Evolutionary conservation across 2,888 invertebrate species (phyloP).

Genomic region (Bellardia bayeri): DNA sequence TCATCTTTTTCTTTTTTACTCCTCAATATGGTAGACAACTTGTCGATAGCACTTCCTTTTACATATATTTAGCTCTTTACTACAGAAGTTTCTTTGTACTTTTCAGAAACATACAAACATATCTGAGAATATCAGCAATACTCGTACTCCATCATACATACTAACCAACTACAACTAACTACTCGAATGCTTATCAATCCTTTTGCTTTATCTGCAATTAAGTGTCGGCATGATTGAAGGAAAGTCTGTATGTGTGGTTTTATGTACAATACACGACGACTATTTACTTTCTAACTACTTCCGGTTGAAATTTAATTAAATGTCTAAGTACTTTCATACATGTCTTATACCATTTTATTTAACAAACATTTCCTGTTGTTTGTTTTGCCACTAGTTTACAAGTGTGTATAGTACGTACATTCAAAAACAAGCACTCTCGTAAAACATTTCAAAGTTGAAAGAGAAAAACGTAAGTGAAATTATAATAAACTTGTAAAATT

Average conservation of each 20-base stretch:
- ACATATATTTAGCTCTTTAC: background rate
- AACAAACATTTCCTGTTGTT: conserved; percentile 65
- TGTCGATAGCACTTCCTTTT: background rate
- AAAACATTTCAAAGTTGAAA: background rate
- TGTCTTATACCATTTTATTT: conserved; percentile 56
- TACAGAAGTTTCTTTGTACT: background rate
- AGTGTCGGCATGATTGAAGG: background rate
- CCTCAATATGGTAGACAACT: background rate
- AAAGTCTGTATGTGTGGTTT: background rate
- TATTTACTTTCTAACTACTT: conserved; percentile 66
- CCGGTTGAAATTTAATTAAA: conserved; percentile 72
- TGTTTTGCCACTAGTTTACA: conserved; percentile 10
- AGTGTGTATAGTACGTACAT: background rate
- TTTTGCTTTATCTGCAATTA: background rate
- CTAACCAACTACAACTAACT: no score
- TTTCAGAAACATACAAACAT: background rate
- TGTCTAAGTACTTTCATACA: conserved; percentile 61
- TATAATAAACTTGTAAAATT: conserved; percentile 54
- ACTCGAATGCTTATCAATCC: background rate
- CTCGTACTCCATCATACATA: no score
- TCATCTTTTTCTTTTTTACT: background rate
- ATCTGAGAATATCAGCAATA: no score
- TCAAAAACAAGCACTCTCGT: background rate
- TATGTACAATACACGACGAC: background rate
- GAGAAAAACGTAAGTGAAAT: background rate